A percentile compares a stretch with the other conserved stretches of the same genome.
These are phyloP conservation scores for Muntiacus reevesi DNA, from an alignment of 2,113 vertebrate genomes.

Conservation along the genomic window DNA sequence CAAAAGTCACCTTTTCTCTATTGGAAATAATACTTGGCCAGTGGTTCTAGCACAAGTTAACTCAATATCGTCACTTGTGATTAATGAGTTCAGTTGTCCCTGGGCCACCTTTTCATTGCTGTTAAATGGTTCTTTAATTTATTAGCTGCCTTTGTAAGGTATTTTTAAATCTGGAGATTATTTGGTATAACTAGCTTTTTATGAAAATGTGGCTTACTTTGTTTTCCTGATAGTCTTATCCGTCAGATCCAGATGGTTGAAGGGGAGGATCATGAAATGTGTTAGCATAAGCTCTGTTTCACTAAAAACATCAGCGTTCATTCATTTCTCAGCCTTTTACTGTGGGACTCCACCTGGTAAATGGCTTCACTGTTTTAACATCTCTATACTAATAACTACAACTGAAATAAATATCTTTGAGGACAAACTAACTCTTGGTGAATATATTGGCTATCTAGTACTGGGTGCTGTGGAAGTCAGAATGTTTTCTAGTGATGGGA, in stretches of 20 bases:
- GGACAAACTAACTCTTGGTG: not conserved
- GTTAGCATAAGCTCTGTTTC: not conserved
- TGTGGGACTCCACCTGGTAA: not conserved
- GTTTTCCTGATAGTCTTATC: not conserved
- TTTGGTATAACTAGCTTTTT: not conserved
- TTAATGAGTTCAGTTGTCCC: not conserved
- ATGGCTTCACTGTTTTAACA: not conserved
- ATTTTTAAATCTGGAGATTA: not conserved
- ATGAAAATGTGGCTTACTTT: not conserved
- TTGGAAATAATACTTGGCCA: not conserved
- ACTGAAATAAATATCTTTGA: not conserved
- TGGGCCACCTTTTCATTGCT: not conserved
- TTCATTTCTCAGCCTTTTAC: not conserved
- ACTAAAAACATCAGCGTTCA: not conserved
- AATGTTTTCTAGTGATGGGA: not conserved
- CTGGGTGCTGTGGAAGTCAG: not conserved
- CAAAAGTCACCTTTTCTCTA: not conserved
- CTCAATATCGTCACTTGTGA: not conserved
- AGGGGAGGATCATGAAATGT: not conserved
- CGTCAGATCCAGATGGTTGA: not conserved
- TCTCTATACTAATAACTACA: not conserved
- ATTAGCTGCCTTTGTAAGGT: not conserved
- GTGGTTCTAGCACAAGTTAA: not conserved
- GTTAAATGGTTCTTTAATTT: not conserved
- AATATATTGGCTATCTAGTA: not conserved